Base-by-base conservation (phyloP, 2,113 vertebrate species). In the Sciurus niger region DNA sequence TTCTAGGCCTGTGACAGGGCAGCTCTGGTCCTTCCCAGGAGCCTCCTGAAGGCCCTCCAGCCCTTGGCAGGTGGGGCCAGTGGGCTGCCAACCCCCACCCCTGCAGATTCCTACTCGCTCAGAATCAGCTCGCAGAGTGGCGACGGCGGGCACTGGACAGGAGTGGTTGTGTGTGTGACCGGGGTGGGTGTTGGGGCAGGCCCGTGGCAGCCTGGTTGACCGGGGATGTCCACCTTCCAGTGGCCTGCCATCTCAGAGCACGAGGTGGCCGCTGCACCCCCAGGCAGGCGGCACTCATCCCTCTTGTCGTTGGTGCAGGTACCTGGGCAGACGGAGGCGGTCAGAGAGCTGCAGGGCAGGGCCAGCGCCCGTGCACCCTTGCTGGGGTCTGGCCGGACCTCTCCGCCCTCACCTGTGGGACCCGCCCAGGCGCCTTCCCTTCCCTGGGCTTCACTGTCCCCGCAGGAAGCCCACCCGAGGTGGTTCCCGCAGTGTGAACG, bases 221-320 rank as follows among this genome's bases (percentile, higher is more conserved):
- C 37, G 0, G 95, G 74, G 2, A 43, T 73, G 4, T 87, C 90
- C 90, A 99, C 98, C 3, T 93, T 96, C 99, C 99, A 99, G 90
- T 98, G 84, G 28, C 87, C 28, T 12, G 99, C 98, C 98, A 99
- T 98, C 6, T 96, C 51, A 0, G 98, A 96, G 96, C 99, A 99
- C 67, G 98, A 98, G 63, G 95, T 70, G 8, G 97, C 98, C 13
- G 98, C 87, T 0, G 94, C 34, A 0, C 99, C 99, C 40, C 90
- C 91, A 37, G 99, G 98, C 98, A 99, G 95, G 60, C 99, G 99
- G 37, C 99, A 99, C 60, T 99, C 99, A 2, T 99, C 99, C 72
- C 1, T 46, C 90, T 53, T 85, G 43, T 98, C 95, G 22, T 99
- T 99, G 88, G 99, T 99, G 96, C 99, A 99, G 3, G 99, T 99